Base-by-base conservation (phyloP, 2,113 vertebrate species). In the Pelvicachromis taeniatus region DNA sequence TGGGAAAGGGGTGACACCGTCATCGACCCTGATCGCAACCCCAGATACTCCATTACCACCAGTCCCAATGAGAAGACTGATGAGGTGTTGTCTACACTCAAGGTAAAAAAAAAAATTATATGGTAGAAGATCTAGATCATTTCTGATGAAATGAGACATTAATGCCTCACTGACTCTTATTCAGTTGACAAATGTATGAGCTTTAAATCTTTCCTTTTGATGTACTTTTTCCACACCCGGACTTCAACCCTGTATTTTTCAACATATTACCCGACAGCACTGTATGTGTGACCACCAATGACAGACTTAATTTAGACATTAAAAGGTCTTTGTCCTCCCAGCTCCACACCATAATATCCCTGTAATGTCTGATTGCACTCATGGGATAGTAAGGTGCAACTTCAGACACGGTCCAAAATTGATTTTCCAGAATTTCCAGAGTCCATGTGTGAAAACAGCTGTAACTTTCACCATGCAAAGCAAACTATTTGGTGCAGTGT, bases 1-100 rank as follows among this genome's bases (percentile, higher is more conserved):
- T 99, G 98, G 98, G 98, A 99, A 93, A 97, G 98, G 81, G 98
- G 98, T 0, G 98, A 99, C 96, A 99, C 97, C 0, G 98, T 99
- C 90, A 99, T 99, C 16, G 98, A 99, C 94, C 98, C 98, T 0
- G 98, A 98, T 95, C 97, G 98, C 21, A 98, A 97, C 94, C 95
- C 97, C 91, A 96, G 98, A 26, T 99, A 99, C 12, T 96, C 98
- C 92, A 99, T 99, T 77, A 93, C 97, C 93, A 99, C 98, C 78
- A 94, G 97, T 93, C 98, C 98, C 93, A 99, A 98, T 89, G 98
- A 99, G 95, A 99, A 96, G 4, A 97, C 97, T 0, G 98, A 99
- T 5, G 98, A 99, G 94, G 98, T 99, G 82, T 95, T 99, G 95
- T 99, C 98, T 78, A 99, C 98, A 0, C 96, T 99, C 82, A 99